Evolutionary conservation across 64 coral and sea anemone genomes (phyloP).

Genomic region (Pocillopora damicornis): DNA sequence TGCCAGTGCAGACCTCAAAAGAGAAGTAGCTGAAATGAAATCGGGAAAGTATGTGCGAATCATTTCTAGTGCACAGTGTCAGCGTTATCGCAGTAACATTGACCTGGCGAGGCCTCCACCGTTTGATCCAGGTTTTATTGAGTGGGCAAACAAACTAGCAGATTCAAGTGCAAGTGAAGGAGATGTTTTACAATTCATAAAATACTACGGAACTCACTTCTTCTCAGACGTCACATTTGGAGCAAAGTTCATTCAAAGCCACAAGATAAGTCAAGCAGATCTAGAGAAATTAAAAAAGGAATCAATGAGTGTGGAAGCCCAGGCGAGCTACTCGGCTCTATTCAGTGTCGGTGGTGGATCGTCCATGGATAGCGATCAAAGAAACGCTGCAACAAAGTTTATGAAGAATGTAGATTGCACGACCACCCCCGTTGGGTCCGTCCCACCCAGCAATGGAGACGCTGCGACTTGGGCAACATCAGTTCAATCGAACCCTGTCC

Average conservation of each 20-base stretch:
- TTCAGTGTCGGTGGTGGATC: conserved; percentile 57
- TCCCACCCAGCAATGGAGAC: conserved; percentile 37
- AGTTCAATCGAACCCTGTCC: conserved; percentile 47
- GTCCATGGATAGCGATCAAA: conserved; percentile 36
- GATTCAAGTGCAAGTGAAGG: background rate
- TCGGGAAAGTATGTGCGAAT: conserved; percentile 11
- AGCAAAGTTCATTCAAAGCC: conserved; percentile 16
- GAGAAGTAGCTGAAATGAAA: conserved; percentile 6
- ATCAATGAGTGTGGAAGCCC: conserved; percentile 28
- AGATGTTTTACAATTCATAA: background rate
- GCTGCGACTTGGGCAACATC: conserved; percentile 34
- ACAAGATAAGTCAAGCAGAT: background rate
- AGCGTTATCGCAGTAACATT: conserved; percentile 9
- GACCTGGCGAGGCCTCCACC: conserved; percentile 18
- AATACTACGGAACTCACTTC: conserved; percentile 43
- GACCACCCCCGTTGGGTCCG: conserved; percentile 23
- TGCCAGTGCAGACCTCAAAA: conserved; percentile 26
- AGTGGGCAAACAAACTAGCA: conserved; percentile 3
- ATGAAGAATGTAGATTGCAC: conserved; percentile 35
- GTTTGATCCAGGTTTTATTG: conserved; percentile 6
- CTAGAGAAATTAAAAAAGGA: background rate
- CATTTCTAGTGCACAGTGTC: conserved; percentile 24
- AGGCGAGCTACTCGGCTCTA: conserved; percentile 50
- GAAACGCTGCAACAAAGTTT: conserved; percentile 47
- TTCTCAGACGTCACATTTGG: conserved; percentile 44